Conservation (phyloP, 2,888 invertebrate genomes). For the Nowickia ferox region DNA sequence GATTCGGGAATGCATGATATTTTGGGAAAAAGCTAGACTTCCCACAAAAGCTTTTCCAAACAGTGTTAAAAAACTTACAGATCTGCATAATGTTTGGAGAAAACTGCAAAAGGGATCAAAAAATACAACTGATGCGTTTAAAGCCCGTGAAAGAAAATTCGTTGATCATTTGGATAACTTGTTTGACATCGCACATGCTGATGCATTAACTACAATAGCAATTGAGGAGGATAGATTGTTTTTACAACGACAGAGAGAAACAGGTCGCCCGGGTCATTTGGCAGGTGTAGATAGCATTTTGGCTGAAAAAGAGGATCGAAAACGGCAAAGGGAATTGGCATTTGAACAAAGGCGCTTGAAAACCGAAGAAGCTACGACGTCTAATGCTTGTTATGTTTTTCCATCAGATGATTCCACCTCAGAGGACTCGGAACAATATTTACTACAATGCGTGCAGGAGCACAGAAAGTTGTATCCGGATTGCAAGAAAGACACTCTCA, state of each 20-base stretch:
- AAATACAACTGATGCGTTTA: too few relatives aligned
- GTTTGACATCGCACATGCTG: too few relatives aligned
- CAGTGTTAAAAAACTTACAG: not conserved
- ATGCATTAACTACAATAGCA: slow-evolving; percentile 55
- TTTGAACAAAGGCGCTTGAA: not conserved
- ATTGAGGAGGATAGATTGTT: slow-evolving; percentile 74
- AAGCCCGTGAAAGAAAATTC: too few relatives aligned
- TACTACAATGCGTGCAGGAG: not conserved
- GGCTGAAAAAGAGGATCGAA: slow-evolving; percentile 28
- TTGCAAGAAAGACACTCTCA: not conserved
- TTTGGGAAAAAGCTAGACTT: too few relatives aligned
- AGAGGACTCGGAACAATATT: not conserved
- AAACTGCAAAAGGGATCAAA: not conserved
- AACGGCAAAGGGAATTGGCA: too few relatives aligned
- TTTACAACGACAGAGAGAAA: slow-evolving; percentile 65
- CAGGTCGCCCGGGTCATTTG: slow-evolving; percentile 20
- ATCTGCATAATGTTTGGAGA: not conserved
- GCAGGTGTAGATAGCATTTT: not conserved
- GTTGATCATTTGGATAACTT: too few relatives aligned
- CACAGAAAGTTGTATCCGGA: not conserved
- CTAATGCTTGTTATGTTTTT: too few relatives aligned
- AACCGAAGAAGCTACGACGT: too few relatives aligned
- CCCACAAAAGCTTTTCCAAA: not conserved
- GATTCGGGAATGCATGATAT: not conserved
- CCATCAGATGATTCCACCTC: not conserved